A percentile compares a stretch with the other conserved stretches of the same genome.
phyloP scores from a whole-genome alignment of 2,797 vertebrate genomes.

The Distichodus sexfasciatus region DNA sequence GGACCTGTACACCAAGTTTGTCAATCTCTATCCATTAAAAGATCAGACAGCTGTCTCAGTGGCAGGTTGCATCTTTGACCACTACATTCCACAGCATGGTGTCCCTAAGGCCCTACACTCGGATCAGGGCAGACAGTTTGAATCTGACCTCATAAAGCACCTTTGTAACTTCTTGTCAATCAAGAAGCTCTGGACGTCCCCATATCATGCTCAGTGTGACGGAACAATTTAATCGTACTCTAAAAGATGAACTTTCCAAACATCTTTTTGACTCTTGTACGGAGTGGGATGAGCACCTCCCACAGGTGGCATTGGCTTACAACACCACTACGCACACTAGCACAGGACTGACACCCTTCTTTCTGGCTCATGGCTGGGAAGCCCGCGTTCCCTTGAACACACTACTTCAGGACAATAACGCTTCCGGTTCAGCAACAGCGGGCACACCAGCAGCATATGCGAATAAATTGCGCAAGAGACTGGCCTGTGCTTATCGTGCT shows the following conservation, averaged over 20 bases:
- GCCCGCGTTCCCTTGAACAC: not conserved
- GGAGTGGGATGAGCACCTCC: constrained; percentile 31
- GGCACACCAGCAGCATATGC: not conserved
- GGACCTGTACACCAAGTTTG: constrained; percentile 16
- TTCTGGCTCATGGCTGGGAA: constrained; percentile 5
- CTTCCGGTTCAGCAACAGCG: no score
- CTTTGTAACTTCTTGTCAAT: constrained; percentile 35
- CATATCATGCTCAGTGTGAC: constrained; percentile 42
- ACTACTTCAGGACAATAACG: not conserved
- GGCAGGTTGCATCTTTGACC: constrained; percentile 72
- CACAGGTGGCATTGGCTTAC: constrained; percentile 32
- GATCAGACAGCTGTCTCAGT: constrained; percentile 46
- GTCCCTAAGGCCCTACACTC: constrained; percentile 37
- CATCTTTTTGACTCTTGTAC: not conserved
- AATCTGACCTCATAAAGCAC: constrained; percentile 35
- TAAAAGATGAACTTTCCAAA: constrained; percentile 40
- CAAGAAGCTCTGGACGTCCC: constrained; percentile 34
- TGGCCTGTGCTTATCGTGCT: not conserved
- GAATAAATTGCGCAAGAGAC: not conserved
- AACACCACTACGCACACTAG: constrained; percentile 18
- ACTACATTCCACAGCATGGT: constrained; percentile 39
- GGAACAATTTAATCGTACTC: constrained; percentile 24
- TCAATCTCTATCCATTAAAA: constrained; percentile 35
- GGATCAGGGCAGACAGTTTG: constrained; percentile 56
- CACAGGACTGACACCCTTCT: constrained; percentile 21